Evolutionary conservation across 2,797 vertebrate genomes (phyloP).

Genomic region (Alauda arvensis): DNA sequence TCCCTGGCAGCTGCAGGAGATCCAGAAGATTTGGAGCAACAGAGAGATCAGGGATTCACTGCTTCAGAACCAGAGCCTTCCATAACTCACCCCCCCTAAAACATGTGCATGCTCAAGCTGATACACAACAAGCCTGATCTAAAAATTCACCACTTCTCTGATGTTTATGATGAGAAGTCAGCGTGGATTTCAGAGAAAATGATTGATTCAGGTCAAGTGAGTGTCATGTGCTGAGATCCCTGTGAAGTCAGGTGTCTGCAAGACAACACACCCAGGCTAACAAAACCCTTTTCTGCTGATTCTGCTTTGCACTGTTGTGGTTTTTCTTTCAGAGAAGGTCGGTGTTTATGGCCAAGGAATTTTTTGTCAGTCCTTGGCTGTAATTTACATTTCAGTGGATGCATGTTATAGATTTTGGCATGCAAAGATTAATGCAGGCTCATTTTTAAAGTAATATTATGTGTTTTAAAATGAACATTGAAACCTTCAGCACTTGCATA

Average conservation of each 20-base stretch:
- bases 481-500: conserved; percentile 2
- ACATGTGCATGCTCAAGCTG: background rate
- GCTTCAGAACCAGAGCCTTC: background rate
- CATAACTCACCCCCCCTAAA: background rate
- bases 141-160: background rate
- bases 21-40: background rate
- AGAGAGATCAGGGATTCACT: background rate
- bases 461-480: background rate
- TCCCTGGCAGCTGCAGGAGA: background rate
- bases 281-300: background rate
- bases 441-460: background rate
- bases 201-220: background rate
- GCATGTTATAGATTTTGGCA: background rate
- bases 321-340: background rate
- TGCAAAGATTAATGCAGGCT: background rate
- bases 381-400: background rate
- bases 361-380: conserved; percentile 12
- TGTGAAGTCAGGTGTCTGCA: background rate
- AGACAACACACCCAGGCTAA: background rate
- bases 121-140: background rate
- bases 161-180: background rate
- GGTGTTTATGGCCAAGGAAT: background rate
- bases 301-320: background rate
- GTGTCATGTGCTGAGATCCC: background rate
- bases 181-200: background rate